A percentile compares a stretch with the other conserved stretches of the same genome.
Evolutionary conservation across 2,113 vertebrate genomes (phyloP).

Genomic region (Psophia crepitans): DNA sequence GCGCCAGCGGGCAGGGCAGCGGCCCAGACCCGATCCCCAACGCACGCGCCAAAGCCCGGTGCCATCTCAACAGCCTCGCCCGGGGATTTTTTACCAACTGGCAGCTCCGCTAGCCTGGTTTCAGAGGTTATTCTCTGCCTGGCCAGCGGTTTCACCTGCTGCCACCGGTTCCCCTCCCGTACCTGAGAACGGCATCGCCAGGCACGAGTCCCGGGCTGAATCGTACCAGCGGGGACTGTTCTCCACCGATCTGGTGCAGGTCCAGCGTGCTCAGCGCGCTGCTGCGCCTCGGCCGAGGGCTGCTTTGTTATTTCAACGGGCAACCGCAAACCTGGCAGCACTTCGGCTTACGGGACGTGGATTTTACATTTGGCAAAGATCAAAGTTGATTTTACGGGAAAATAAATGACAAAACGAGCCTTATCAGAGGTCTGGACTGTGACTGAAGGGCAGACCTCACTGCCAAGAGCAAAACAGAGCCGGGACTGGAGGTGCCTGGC

Average conservation of each 20-base stretch:
- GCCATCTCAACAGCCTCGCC: background rate
- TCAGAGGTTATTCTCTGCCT: background rate
- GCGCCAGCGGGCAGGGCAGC: background rate
- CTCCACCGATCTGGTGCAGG: background rate
- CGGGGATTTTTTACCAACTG: background rate
- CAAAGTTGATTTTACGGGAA: background rate
- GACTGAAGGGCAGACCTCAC: background rate
- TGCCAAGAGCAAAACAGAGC: background rate
- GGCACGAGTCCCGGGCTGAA: background rate
- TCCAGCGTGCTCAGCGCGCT: background rate
- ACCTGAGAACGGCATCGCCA: rapidly evolving
- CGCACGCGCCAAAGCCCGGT: rapidly evolving
- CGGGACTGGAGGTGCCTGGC: background rate
- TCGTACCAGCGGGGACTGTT: no score
- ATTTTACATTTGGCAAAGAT: background rate
- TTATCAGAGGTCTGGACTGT: background rate
- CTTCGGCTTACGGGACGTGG: background rate
- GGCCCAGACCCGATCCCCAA: background rate
- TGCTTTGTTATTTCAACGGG: background rate
- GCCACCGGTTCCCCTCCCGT: background rate
- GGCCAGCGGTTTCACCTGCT: background rate
- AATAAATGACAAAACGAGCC: background rate
- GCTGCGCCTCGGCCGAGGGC: background rate
- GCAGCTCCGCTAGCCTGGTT: background rate
- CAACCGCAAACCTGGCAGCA: background rate